Base-by-base conservation (phyloP, 2,797 vertebrate species). In the Hypotaenidia philippensis region DNA sequence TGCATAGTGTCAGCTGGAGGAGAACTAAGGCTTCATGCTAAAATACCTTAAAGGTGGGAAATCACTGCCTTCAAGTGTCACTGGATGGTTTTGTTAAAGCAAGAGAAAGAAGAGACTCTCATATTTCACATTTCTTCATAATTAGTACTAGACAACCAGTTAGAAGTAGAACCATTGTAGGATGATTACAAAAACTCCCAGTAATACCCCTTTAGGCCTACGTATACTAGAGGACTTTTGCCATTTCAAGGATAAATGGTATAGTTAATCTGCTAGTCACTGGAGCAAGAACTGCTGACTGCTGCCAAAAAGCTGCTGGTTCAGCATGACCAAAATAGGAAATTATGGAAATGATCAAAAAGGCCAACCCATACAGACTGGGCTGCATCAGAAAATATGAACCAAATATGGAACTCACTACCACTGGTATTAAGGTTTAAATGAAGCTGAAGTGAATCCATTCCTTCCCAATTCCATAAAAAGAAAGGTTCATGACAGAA, bases 261-360 rank as follows among this genome's bases (percentile, higher is more conserved):
- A 38, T 85, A 93, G 89, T 74, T 94, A 40, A 96, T 94, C 89
- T 94, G 91, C 66, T 79, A 49, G 84, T 90, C 92, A 90, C 85
- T 77, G 85, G 55, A 82, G 85, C 70, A 92, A 63, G 85, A 90
- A 74, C 56, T 94, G 95, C 94, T 95, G 95, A 95, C 40, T 85
- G 80, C 91, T 96, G 96, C 92, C 95, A 95, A 38, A 95, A 95
- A 93, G 87, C 85, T 96, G 94, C 94, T 96, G 84, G 90, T 88
- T 97, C 95, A 96, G 96, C 87, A 64, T 93, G 91, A 94, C 94
- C 94, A 96, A 96, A 96, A 96, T 94, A 95, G 95, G 93, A 91
- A 83, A 89, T 95, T 91, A 94, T 96, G 89, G 93, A 95, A 96
- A 95, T 94, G 13, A 88, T 92, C 80, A 93, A 79, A 95, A 94